phyloP scores from a whole-genome alignment of 1,140 invertebrate genomes.

The Caenorhabditis inopinata region DNA sequence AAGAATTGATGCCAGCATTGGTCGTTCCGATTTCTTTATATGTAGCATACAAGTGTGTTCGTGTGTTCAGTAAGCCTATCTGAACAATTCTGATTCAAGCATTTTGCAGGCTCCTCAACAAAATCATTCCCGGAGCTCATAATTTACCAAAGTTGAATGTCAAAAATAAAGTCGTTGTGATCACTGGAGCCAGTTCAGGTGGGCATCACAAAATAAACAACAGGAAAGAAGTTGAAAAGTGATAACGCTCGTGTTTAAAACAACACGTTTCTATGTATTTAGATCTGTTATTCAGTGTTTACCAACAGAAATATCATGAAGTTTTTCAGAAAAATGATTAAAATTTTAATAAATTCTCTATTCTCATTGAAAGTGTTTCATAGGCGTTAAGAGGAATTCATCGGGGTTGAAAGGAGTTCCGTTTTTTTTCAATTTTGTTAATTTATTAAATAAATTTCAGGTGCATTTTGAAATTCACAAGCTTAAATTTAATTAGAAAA shows the following conservation, averaged over 20 bases:
- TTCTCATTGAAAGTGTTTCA: not conserved
- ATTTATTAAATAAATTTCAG: too few relatives aligned
- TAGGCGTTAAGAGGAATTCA: not conserved
- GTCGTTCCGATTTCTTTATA: not conserved
- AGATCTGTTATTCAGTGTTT: too few relatives aligned
- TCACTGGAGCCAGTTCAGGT: slow-evolving; percentile 52
- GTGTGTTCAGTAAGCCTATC: too few relatives aligned
- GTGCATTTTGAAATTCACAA: not conserved
- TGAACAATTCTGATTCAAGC: not conserved
- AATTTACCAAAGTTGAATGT: slow-evolving; percentile 39
- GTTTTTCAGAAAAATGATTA: too few relatives aligned
- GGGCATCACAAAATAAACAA: not conserved
- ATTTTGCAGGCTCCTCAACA: slow-evolving; percentile 33
- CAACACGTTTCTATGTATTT: too few relatives aligned
- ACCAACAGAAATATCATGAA: too few relatives aligned
- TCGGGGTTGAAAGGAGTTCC: not conserved
- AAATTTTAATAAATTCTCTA: too few relatives aligned
- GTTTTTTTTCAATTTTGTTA: too few relatives aligned
- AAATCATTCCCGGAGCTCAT: slow-evolving; percentile 46
- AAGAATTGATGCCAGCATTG: not conserved
- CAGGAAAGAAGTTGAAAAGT: not conserved
- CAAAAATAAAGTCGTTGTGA: slow-evolving; percentile 50
- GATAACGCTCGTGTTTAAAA: not conserved
- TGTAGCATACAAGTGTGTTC: slow-evolving; percentile 9
- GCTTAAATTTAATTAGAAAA: not conserved